Evolutionary conservation across 2,888 invertebrate genomes (phyloP), one percentile per base, ranked within the genome.

Genomic region (Tipula confusa): DNA sequence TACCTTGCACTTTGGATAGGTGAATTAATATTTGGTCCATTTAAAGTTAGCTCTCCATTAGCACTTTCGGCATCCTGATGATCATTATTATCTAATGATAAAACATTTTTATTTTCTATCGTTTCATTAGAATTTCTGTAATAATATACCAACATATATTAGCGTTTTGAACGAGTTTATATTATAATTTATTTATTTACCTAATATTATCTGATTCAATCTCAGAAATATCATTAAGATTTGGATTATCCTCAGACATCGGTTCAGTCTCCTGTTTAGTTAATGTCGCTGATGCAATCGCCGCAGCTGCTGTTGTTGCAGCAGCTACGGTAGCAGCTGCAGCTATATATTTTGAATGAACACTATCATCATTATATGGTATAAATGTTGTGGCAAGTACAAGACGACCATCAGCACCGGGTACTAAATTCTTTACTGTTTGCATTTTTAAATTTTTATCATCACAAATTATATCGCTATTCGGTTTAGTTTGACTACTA

Each of bases 321-420:
- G 64, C 24, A 9, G 64, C 24, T 24, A 64, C 64, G 9, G 64
- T 64, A 24, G 64, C 64, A 24, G 64, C 64, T 29, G 80, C 31
- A 80, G 29, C 31, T 9, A 29, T 80, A 80, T 29, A 29, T 29
- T 80, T 80, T 29, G 80, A 29, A 80, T 29, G 29, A 29, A 29
- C n/a, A 80, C 5, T 18, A 29, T 31, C 31, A 80, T 80, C 29
- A 15, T 80, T 80, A n/a, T 80, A 80, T n/a, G 80, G 80, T 80
- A 80, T 80, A 80, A 80, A 80, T 4, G 80, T 80, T n/a, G 80
- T 80, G 80, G 80, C 80, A 80, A 80, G 80, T n/a, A 80, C 80
- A 15, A 80, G 31, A 80, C 80, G 80, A n/a, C 80, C 80, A 80
- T 80, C 80, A 29, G 80, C 80, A 80, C 80, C 80, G 80, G 80